These are phyloP conservation scores for Temnothorax unifasciatus DNA, from an alignment of 2,888 invertebrate species.

Conservation along the genomic window DNA sequence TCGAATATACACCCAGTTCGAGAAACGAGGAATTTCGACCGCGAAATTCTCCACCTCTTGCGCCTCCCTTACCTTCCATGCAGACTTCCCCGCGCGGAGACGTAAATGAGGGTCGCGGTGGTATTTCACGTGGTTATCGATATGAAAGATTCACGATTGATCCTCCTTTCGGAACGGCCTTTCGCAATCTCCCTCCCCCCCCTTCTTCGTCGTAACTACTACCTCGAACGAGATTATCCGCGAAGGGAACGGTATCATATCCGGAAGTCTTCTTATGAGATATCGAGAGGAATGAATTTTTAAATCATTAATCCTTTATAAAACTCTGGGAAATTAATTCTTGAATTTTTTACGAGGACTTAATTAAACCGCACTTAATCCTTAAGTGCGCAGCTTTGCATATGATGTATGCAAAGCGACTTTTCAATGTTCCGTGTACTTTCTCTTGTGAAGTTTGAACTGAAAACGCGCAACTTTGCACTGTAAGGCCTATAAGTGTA, in stretches of 20 bases:
- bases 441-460: too few species aligned
- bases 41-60: conserved; percentile 33
- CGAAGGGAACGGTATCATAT: neutral
- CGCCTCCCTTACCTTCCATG: neutral
- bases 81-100: neutral
- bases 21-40: conserved; percentile 51
- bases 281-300: conserved; percentile 24
- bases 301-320: conserved; percentile 11
- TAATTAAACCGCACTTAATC: neutral
- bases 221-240: conserved; percentile 19
- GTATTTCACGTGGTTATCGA: conserved; percentile 40
- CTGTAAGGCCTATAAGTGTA: too few species aligned
- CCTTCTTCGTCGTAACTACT: conserved; percentile 8
- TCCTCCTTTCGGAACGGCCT: neutral
- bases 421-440: too few species aligned
- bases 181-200: neutral
- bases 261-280: neutral
- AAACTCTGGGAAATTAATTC: conserved; percentile 6
- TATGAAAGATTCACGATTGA: conserved; percentile 24
- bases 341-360: neutral
- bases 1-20: conserved; percentile 40
- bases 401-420: too few species aligned
- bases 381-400: too few species aligned
- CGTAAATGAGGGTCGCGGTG: conserved; percentile 19
- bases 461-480: too few species aligned